Conservation (phyloP, 2,113 vertebrate species). For the Corythaixoides concolor region DNA sequence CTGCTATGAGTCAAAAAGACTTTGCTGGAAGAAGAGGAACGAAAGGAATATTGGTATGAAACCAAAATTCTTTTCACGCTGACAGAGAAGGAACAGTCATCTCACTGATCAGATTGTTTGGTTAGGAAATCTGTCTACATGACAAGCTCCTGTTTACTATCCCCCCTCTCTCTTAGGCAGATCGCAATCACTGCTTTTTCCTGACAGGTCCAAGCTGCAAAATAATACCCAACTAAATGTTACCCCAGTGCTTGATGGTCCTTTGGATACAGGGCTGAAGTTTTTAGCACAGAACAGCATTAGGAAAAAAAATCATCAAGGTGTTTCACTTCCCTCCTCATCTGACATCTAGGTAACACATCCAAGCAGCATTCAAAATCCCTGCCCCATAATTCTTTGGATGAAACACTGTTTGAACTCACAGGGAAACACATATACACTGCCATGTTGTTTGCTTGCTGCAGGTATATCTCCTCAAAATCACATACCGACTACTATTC, state of each 20-base stretch:
- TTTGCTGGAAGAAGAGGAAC: neutral
- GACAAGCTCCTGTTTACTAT: neutral
- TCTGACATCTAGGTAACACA: neutral
- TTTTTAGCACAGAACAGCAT: neutral
- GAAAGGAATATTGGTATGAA: neutral
- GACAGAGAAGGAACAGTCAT: neutral
- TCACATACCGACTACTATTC: neutral
- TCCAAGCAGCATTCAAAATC: neutral
- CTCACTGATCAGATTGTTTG: neutral
- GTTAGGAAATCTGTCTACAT: neutral
- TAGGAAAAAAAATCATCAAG: neutral
- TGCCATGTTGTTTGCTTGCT: neutral
- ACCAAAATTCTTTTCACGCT: neutral
- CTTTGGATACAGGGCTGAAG: neutral
- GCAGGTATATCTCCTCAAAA: neutral
- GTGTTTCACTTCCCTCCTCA: neutral
- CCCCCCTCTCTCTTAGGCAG: neutral
- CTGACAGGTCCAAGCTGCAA: neutral
- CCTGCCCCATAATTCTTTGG: fast-evolving
- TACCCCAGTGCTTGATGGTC: neutral
- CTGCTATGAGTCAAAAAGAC: neutral
- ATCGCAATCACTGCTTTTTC: neutral
- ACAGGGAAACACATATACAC: neutral
- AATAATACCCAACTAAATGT: neutral
- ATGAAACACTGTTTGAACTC: neutral